Conservation (phyloP, 2,113 vertebrate species). For the Antechinus stuartii region DNA sequence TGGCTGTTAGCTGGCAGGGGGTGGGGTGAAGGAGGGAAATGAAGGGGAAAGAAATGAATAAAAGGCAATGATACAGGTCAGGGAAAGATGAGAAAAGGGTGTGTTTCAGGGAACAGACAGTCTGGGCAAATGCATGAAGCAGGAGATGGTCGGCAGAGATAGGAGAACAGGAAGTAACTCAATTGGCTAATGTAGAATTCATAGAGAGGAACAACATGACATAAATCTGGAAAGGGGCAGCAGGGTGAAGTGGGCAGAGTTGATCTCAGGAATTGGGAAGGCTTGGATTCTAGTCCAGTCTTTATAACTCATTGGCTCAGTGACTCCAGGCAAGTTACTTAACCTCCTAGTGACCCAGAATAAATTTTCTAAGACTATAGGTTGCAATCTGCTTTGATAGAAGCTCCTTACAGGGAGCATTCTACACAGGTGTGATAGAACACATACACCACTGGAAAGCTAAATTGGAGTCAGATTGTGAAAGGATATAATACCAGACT, state of each 20-base stretch:
- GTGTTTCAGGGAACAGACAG: neutral
- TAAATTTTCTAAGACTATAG: neutral
- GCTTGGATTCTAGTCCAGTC: neutral
- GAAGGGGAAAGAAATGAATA: too few relatives aligned
- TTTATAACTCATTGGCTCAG: neutral
- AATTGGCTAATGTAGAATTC: neutral
- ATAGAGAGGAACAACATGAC: neutral
- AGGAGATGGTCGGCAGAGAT: neutral
- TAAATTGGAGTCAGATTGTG: neutral
- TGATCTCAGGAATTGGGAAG: neutral
- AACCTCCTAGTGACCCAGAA: neutral
- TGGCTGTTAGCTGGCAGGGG: too few relatives aligned
- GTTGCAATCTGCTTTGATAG: neutral
- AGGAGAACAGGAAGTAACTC: neutral
- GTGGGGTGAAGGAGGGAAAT: too few relatives aligned
- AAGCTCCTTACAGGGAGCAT: neutral
- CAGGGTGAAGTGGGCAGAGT: neutral
- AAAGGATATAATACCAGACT: neutral
- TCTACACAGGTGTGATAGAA: neutral
- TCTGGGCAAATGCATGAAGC: neutral
- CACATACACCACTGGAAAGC: neutral
- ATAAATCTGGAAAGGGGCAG: neutral
- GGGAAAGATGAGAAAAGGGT: neutral
- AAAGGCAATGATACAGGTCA: too few relatives aligned
- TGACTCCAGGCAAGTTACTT: neutral